Percentiles rank a stretch among this genome's conserved stretches.
Evolutionary conservation across 2,888 invertebrate species (phyloP).

Genomic region (Lycophotia porphyrea): DNA sequence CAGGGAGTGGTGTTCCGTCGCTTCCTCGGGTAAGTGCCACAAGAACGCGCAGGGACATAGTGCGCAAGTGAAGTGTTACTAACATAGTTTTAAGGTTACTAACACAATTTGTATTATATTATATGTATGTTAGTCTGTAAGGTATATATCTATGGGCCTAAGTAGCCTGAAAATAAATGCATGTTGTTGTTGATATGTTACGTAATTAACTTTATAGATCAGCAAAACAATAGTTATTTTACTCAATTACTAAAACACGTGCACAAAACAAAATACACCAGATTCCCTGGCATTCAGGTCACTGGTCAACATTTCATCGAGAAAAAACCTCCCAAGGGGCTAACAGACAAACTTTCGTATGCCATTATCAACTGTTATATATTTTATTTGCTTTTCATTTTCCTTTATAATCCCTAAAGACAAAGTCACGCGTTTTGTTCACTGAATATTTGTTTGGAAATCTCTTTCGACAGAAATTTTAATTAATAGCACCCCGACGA

Average conservation of each 20-base stretch:
- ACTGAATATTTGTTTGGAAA: conserved; percentile 7
- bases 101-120: too few species aligned
- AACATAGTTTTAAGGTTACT: too few species aligned
- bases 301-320: conserved; percentile 43
- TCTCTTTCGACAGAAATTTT: background rate
- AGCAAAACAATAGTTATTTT: conserved; percentile 8
- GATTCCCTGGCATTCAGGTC: conserved; percentile 10
- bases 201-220: background rate
- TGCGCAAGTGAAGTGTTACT: too few species aligned
- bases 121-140: too few species aligned
- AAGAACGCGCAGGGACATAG: too few species aligned
- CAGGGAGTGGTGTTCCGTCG: too few species aligned
- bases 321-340: conserved; percentile 35
- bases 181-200: too few species aligned
- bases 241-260: conserved; percentile 12
- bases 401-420: conserved; percentile 41
- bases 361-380: conserved; percentile 44
- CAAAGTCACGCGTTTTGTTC: conserved; percentile 14
- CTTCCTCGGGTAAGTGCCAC: too few species aligned
- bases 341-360: conserved; percentile 41
- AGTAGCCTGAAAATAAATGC: too few species aligned
- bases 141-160: too few species aligned
- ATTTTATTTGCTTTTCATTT: conserved; percentile 58
- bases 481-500: conserved; percentile 18
- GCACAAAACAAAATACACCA: conserved; percentile 20